Base-by-base conservation (phyloP, 2,888 invertebrate species). In the Cryptus armator region DNA sequence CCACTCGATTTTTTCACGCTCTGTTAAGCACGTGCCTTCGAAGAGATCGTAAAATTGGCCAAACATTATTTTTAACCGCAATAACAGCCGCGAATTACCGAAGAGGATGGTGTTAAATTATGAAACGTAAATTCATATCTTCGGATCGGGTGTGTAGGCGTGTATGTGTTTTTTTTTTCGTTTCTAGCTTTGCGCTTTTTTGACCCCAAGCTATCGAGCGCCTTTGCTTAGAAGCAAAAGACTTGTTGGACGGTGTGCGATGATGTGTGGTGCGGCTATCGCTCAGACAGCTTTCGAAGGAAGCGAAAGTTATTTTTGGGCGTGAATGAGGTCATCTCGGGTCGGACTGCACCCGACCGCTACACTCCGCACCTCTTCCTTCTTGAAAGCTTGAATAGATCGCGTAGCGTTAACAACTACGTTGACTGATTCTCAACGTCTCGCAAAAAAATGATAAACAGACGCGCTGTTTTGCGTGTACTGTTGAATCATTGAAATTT, bases 291-390 rank as follows among this genome's bases (percentile, higher is more conserved):
- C 85, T 83, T 86, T 81, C 75, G 83, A 82, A 89, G 89, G 87
- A 89, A 86, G 84, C 89, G 88, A 89, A 89, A 90, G 92, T 90
- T 92, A 92, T 91, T 91, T 91, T 88, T 84, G 89, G 87, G 84
- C 81, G 88, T 81, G 90, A 92, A 92, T 90, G 92, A 91, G 92
- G 92, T 92, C 86, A 86, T 86, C 80, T 81, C 78, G 86, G 85
- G 83, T 85, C 81, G 83, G 71, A 75, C 51, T 46, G 71, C 81
- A 81, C 68, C 59, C 72, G 80, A 76, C 67, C 51, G 44, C 62
- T 14, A 24, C 24, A 32, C 56, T 67, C 53, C 79, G 51, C 79
- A 79, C 76, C 81, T 85, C 59, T 62, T 68, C 74, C 64, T 68
- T 24, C 72, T 53, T 71, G 10, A 71, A 76, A 76, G 64, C 62